Evolutionary conservation across 2,797 vertebrate genomes (phyloP), one percentile per base, ranked within the genome.

Genomic region (Pipistrellus kuhlii): DNA sequence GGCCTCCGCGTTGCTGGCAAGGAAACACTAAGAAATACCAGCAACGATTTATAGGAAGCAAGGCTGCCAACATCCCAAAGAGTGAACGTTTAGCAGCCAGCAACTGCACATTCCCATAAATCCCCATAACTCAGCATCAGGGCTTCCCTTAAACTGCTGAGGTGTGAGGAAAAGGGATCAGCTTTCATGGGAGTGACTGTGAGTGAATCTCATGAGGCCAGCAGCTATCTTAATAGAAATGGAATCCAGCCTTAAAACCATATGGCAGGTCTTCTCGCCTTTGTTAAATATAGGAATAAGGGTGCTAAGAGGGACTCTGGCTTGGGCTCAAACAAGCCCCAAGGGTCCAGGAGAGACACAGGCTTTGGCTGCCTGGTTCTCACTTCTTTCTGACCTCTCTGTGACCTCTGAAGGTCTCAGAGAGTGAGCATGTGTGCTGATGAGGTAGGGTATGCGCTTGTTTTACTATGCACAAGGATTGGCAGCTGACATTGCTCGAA

Each of bases 1-100:
- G 73, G 82, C 96, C 96, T 97, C 97, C 97, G 96, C 96, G 96
- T 90, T 72, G 96, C 96, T 98, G 98, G 98, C 97, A 97, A 69
- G 27, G 95, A 96, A 97, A 95, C 88, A 55, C 96, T 92, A 90
- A 97, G 97, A 96, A 97, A 96, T 97, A 83, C 97, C 93, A 35
- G 95, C 90, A 77, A 76, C 89, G 92, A 97, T 97, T 93, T 98
- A 98, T 96, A 88, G 96, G 97, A 80, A 73, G 94, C 51, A 0
- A 91, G 35, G 93, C 62, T 96, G 97, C 97, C 98, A 96, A 95
- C 96, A 94, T 80, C 95, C 95, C 96, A 5, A 69, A 96, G 97
- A 97, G 92, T 88, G 91, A 86, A 85, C 38, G 8, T 96, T 93
- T 94, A 96, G 80, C 96, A 82, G 97, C 95, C 96, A 89, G 95